A percentile compares a stretch with the other conserved stretches of the same genome.
Conservation (phyloP, 2,797 vertebrate species). For the Champsocephalus gunnari region DNA sequence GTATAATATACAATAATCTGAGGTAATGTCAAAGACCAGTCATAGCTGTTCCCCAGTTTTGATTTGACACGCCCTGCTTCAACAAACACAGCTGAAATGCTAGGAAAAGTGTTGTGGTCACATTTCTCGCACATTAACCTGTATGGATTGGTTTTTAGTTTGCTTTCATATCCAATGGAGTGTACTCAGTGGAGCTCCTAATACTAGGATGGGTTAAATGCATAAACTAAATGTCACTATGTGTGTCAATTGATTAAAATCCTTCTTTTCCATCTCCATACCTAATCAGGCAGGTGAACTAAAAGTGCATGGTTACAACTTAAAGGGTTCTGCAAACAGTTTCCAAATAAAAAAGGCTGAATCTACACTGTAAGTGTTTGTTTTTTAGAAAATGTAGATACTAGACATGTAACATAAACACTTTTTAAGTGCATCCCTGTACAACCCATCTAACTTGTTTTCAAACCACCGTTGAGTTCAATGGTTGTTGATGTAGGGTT, state of each 20-base stretch:
- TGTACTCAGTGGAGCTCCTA: conserved; percentile 73
- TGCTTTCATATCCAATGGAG: conserved; percentile 87
- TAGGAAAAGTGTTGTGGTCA: conserved; percentile 1
- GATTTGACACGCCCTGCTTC: conserved; percentile 19
- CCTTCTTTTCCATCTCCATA: too few relatives aligned
- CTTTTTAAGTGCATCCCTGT: not conserved
- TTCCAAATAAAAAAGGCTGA: conserved; percentile 4
- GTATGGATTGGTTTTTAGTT: not conserved
- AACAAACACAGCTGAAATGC: conserved; percentile 10
- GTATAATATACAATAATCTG: conserved; percentile 58
- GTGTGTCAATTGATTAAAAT: too few relatives aligned
- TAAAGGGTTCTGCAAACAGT: conserved; percentile 4
- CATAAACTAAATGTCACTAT: too few relatives aligned
- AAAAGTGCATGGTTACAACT: not conserved
- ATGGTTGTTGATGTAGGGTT: conserved; percentile 17
- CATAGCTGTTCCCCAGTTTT: conserved; percentile 34
- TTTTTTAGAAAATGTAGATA: not conserved
- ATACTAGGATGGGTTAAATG: too few relatives aligned
- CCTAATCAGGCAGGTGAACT: too few relatives aligned
- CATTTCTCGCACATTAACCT: conserved; percentile 15
- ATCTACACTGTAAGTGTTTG: not conserved
- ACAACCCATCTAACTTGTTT: conserved; percentile 12
- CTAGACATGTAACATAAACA: not conserved
- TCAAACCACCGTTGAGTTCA: conserved; percentile 34
- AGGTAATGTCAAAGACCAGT: conserved; percentile 59